Percentiles rank a stretch among this genome's conserved stretches.
Evolutionary conservation across 2,113 vertebrate species (phyloP).

Genomic region (Chamaea fasciata): DNA sequence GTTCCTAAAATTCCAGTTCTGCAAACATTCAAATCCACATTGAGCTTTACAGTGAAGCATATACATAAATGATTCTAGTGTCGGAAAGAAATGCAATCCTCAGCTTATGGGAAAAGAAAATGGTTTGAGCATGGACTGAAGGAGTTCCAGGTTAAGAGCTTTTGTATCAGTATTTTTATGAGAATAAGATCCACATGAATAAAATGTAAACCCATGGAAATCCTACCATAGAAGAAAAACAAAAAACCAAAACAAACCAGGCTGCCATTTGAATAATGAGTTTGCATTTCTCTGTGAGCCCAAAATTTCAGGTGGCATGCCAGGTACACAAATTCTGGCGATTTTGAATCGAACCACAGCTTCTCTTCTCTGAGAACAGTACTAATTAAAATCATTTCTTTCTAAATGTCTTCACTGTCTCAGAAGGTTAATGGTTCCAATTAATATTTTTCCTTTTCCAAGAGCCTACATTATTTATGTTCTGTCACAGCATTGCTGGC

Average conservation of each 20-base stretch:
- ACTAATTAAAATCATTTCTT: background rate
- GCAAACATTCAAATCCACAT: background rate
- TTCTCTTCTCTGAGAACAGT: background rate
- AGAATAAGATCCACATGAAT: background rate
- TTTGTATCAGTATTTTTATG: background rate
- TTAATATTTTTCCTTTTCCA: background rate
- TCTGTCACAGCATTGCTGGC: background rate
- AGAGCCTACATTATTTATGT: background rate
- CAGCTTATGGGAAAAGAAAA: background rate
- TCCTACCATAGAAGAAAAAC: background rate
- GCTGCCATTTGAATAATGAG: slow-evolving; percentile 4
- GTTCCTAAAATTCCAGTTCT: background rate
- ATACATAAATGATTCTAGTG: background rate
- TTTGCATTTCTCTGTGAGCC: background rate
- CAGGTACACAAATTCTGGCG: background rate
- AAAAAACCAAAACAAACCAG: background rate
- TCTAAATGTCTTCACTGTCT: background rate
- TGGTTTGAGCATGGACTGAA: background rate
- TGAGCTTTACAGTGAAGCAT: background rate
- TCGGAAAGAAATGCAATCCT: background rate
- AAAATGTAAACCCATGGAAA: background rate
- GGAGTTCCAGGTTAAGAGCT: background rate
- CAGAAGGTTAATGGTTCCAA: slow-evolving; percentile 1
- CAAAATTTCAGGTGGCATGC: background rate
- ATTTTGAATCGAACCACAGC: background rate